Percentiles rank a stretch among this genome's conserved stretches.
phyloP scores from a whole-genome alignment of 2,113 vertebrate genomes.

The Stigmatopora nigra region DNA sequence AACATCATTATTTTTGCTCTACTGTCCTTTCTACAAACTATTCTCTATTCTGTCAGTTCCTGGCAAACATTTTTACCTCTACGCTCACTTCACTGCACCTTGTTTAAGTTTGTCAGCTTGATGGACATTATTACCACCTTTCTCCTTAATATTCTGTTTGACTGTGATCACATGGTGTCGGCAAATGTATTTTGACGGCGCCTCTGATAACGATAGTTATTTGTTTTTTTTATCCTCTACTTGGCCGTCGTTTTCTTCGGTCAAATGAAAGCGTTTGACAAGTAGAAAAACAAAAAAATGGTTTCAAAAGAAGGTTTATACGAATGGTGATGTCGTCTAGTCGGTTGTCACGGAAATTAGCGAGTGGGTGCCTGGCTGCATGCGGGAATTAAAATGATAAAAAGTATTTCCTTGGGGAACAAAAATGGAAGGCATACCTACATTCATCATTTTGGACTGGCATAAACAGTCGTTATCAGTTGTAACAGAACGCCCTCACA shows the following conservation, averaged over 20 bases:
- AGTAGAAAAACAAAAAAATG: constrained; percentile 11
- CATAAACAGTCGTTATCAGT: not conserved
- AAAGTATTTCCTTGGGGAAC: constrained; percentile 19
- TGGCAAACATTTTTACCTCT: constrained; percentile 28
- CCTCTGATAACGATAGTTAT: constrained; percentile 27
- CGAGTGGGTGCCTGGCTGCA: constrained; percentile 5
- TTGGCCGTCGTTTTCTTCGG: constrained; percentile 13
- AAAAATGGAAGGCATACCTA: not conserved
- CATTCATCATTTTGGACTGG: not conserved
- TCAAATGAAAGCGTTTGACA: constrained; percentile 13
- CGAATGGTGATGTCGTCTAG: constrained; percentile 20
- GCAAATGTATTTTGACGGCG: constrained; percentile 67
- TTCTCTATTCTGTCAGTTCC: constrained; percentile 18
- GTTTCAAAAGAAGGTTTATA: constrained; percentile 23
- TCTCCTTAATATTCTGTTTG: constrained; percentile 59
- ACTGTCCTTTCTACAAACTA: constrained; percentile 12
- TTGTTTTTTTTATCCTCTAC: constrained; percentile 18
- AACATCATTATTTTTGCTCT: not conserved
- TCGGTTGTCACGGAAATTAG: constrained; percentile 14
- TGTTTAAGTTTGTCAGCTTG: constrained; percentile 26
- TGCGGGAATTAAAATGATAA: constrained; percentile 13
- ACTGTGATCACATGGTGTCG: constrained; percentile 54
- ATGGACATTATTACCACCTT: constrained; percentile 43
- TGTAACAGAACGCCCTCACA: not conserved
- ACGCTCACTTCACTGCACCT: constrained; percentile 19